Evolutionary conservation across 2,888 invertebrate genomes (phyloP), one percentile per base, ranked within the genome.

Genomic region (Ophion ventricosus): DNA sequence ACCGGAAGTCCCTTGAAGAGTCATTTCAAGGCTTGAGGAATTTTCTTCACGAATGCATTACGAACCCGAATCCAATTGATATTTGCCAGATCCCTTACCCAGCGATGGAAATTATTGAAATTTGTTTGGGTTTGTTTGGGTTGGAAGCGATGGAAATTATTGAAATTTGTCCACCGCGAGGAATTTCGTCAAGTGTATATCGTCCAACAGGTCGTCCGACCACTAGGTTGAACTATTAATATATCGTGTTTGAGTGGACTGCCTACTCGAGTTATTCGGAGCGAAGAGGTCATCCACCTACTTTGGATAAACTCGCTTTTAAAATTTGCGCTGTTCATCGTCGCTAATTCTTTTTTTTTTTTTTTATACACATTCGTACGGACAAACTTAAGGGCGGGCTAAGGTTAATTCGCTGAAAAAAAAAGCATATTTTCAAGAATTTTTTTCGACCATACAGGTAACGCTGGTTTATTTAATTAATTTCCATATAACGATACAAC

Each of bases 211-310:
- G 64, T 57, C 69, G 77, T 57, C 57, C 72, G 64, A 82, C 82
- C 69, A 81, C 73, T 85, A 80, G 83, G 85, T 82, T 84, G 64
- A 82, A 87, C 87, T 87, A 87, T 87, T 83, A 86, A 87, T 87
- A 87, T 87, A 87, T 87, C 87, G 76, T 82, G 81, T 80, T 72
- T 69, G 79, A 80, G 82, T 80, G 75, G 40, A 66, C 80, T 75
- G 80, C 35, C 69, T 83, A 75, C 77, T 80, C 84, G 80, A 83
- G 87, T 87, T 84, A 85, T 85, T 85, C 82, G 74, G 54, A 87
- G 80, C 78, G 23, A 35, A 78, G 80, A 54, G 67, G 61, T 57
- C 64, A 73, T 35, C 59, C 67, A 72, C 77, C 69, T 76, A 59
- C 23, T 14, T 25, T 20, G 40, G 61, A 70, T 77, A 35, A 49